Base-by-base conservation (phyloP, 2,888 invertebrate species). In the Dyspetes luteomarginatus region DNA sequence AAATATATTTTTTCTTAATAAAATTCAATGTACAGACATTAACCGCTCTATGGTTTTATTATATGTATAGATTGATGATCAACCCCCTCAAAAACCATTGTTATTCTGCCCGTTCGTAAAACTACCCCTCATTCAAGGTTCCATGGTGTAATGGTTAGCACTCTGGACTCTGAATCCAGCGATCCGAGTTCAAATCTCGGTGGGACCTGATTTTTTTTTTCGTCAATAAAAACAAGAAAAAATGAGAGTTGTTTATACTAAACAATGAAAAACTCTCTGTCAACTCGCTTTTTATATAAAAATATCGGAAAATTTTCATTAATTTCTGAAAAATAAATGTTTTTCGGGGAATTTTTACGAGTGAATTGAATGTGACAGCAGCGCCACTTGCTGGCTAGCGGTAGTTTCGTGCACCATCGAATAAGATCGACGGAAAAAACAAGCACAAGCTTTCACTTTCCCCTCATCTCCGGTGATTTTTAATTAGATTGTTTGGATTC, bases 111-210 rank as follows among this genome's bases (percentile, higher is more conserved):
- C 56, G 2, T 41, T 77, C 55, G 4, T 43, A 64, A 68, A 81
- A 72, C 68, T 55, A 77, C 64, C 58, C 73, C 43, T 60, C 36
- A 41, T 48, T 78, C 65, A 78, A 69, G 77, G 78, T 78, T 12
- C 94, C 94, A 94, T 95, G 94, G 95, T 95, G 94, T 95, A 95
- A 95, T 93, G 95, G 95, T 95, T 94, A 95, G 95, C 95, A 95
- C 95, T 95, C 94, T 95, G 95, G 95, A 95, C 95, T 95, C 94
- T 95, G 95, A 95, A 95, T 95, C 95, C 95, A 95, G 94, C 95
- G 95, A 95, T 95, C 95, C 95, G 95, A 95, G 95, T 95, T 95
- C 95, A 95, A 95, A 94, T 95, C 95, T 95, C 95, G 95, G 95
- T 95, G 95, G 95, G 93, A 95, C 95, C 95, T 88, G 22, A 58